Conservation (phyloP, 2,113 vertebrate species). For the Balaenoptera acutorostrata region DNA sequence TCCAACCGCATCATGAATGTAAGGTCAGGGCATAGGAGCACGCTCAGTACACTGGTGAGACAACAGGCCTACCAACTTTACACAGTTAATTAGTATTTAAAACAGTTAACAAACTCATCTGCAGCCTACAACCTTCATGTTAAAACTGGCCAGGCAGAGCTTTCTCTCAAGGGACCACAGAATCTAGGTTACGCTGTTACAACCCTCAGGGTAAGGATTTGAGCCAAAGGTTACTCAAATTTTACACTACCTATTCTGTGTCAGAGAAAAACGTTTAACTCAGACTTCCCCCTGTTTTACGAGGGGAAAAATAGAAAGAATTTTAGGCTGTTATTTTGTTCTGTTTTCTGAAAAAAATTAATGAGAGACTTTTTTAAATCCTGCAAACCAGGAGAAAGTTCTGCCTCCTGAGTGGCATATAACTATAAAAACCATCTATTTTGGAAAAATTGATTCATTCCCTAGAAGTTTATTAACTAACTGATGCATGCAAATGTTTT, state of each 20-base stretch:
- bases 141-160: background rate
- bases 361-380: background rate
- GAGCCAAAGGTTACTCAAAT: background rate
- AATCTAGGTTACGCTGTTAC: background rate
- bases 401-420: background rate
- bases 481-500: background rate
- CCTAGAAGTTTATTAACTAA: slow-evolving; percentile 14
- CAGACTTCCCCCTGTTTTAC: background rate
- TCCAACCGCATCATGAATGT: background rate
- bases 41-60: background rate
- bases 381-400: background rate
- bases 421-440: slow-evolving; percentile 30
- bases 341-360: background rate
- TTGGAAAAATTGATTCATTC: background rate
- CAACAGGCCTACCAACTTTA: background rate
- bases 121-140: background rate
- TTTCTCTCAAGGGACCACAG: background rate
- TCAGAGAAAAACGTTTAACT: background rate
- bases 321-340: background rate
- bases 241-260: background rate
- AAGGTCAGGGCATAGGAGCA: background rate
- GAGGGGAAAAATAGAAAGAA: background rate
- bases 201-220: background rate
- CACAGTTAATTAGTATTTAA: background rate
- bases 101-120: background rate